These are phyloP conservation scores for Melanotaenia trifasciata DNA, from an alignment of 2,797 vertebrate genomes.

Conservation along the genomic window DNA sequence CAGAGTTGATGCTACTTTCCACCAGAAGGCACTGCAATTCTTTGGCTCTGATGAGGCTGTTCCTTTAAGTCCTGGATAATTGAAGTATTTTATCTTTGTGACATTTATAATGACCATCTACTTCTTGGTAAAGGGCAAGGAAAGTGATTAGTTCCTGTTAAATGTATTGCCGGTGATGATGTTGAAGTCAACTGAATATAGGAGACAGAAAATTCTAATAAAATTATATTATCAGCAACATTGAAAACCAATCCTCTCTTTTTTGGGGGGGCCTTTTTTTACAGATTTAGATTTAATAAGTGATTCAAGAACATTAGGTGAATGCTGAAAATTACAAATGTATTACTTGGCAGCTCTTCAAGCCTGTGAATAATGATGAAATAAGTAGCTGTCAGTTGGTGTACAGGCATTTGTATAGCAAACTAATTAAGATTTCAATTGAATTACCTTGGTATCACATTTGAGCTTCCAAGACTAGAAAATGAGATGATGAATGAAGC, in stretches of 20 bases:
- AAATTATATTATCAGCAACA: slow-evolving; percentile 7
- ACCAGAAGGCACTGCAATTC: slow-evolving; percentile 28
- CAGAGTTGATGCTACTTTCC: slow-evolving; percentile 27
- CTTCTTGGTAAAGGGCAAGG: slow-evolving; percentile 52
- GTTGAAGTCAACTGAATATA: slow-evolving; percentile 25
- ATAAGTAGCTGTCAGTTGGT: not conserved
- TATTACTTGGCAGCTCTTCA: not conserved
- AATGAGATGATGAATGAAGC: slow-evolving; percentile 3
- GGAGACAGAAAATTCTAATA: slow-evolving; percentile 12
- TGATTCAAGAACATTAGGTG: not conserved
- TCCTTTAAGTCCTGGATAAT: slow-evolving; percentile 55
- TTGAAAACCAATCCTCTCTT: not conserved
- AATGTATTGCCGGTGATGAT: slow-evolving; percentile 35
- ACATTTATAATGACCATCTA: slow-evolving; percentile 60
- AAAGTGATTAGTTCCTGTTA: slow-evolving; percentile 49
- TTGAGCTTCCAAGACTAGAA: not conserved
- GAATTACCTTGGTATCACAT: slow-evolving; percentile 1
- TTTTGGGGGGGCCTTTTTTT: not conserved
- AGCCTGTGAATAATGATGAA: not conserved
- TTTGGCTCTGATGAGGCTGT: slow-evolving; percentile 40
- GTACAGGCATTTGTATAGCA: not conserved
- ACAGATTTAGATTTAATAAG: not conserved
- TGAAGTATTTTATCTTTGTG: slow-evolving; percentile 58
- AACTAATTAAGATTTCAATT: not conserved
- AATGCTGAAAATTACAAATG: not conserved